These are phyloP conservation scores for Drosophila santomea DNA, from an alignment of 1,140 invertebrate species.

Conservation along the genomic window DNA sequence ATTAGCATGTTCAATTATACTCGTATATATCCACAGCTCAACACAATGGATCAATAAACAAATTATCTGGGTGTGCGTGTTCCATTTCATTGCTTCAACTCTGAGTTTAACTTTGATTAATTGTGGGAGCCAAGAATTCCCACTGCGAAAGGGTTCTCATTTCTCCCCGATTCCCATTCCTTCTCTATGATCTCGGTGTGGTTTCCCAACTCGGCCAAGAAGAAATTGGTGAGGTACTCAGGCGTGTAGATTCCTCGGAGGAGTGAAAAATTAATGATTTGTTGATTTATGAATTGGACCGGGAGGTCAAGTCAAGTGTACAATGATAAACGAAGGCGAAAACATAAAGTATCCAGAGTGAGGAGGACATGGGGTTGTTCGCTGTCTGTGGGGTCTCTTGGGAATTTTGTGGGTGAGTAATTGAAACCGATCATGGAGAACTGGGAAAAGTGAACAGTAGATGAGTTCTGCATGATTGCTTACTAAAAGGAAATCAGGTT, in stretches of 20 bases:
- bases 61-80: constrained; percentile 73
- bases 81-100: constrained; percentile 66
- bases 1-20: constrained; percentile 69
- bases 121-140: constrained; percentile 80
- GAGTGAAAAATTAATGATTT: constrained; percentile 83
- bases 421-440: constrained; percentile 23
- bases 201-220: constrained; percentile 11
- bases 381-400: constrained; percentile 64
- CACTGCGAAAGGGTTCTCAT: constrained; percentile 61
- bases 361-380: neutral
- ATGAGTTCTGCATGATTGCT: neutral
- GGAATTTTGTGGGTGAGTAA: constrained; percentile 42
- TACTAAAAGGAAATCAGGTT: neutral
- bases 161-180: constrained; percentile 10
- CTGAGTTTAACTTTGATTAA: constrained; percentile 66
- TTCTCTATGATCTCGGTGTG: constrained; percentile 23
- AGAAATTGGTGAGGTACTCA: constrained; percentile 33
- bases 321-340: constrained; percentile 61
- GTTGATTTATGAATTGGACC: constrained; percentile 83
- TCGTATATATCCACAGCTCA: constrained; percentile 32
- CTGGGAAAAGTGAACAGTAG: neutral
- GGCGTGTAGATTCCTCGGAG: constrained; percentile 34
- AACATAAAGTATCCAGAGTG: constrained; percentile 9
- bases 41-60: constrained; percentile 75
- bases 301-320: constrained; percentile 81